A percentile compares a stretch with the other conserved stretches of the same genome.
Conservation (phyloP, 2,888 invertebrate species). For the Lordiphosa andalusiaca region DNA sequence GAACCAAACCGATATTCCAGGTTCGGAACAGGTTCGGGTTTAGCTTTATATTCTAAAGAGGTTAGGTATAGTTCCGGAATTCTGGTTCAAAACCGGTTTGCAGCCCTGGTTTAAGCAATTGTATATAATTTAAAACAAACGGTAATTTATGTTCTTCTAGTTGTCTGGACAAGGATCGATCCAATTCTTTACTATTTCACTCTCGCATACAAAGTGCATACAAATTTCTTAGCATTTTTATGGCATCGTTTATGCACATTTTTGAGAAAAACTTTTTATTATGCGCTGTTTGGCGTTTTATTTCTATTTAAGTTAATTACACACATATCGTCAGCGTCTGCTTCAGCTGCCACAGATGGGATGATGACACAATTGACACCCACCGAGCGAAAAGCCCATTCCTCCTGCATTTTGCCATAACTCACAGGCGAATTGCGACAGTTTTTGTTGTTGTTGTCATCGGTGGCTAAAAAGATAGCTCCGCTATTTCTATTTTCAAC, state of each 20-base stretch:
- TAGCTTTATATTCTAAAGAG: no score
- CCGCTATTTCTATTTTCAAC: conserved; percentile 60
- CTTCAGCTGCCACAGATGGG: conserved; percentile 13
- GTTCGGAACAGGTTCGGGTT: no score
- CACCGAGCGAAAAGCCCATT: conserved; percentile 15
- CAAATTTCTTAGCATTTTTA: conserved; percentile 23
- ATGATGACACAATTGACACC: conserved; percentile 50
- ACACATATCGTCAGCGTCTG: conserved; percentile 16
- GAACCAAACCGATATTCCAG: no score
- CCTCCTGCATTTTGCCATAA: conserved; percentile 61
- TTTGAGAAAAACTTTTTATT: conserved; percentile 7
- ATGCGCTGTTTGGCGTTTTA: conserved; percentile 1
- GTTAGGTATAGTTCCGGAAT: no score
- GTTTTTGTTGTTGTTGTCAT: conserved; percentile 22
- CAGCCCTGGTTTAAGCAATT: no score
- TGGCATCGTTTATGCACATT: conserved; percentile 13
- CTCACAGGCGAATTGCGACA: conserved; percentile 61
- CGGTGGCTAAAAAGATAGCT: not conserved
- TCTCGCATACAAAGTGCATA: conserved; percentile 14
- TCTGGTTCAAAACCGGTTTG: no score
- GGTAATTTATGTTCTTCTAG: no score
- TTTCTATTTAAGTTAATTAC: conserved; percentile 25
- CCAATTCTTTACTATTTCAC: not conserved
- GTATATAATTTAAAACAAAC: no score
- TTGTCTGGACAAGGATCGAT: no score